Percentiles rank a stretch among this genome's conserved stretches.
Conservation (phyloP, 2,888 invertebrate species). For the Pseudococcus jackbeardsleyi region DNA sequence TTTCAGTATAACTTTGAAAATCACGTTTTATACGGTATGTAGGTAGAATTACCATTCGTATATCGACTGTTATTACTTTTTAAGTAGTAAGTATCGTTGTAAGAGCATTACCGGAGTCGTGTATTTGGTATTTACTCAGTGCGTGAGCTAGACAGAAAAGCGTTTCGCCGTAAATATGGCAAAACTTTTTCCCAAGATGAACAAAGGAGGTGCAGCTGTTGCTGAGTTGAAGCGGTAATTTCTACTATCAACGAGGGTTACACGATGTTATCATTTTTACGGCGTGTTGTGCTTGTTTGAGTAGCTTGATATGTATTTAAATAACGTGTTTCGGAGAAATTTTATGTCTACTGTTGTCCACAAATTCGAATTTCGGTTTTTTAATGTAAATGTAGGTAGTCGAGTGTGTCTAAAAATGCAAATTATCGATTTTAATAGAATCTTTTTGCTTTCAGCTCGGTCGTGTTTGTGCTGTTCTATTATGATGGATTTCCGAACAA, state of each 20-base stretch:
- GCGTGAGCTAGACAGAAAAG: neutral
- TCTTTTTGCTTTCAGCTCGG: no score
- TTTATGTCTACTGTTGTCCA: no score
- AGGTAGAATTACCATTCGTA: neutral
- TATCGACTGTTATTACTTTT: constrained; percentile 8
- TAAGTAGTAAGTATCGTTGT: neutral
- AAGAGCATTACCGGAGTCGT: neutral
- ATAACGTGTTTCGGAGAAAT: no score
- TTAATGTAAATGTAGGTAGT: no score
- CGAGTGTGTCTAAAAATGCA: no score
- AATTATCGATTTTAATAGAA: no score
- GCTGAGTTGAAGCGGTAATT: neutral
- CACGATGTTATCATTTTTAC: neutral
- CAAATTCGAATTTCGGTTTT: no score
- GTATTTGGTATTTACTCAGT: neutral
- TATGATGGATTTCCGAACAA: no score
- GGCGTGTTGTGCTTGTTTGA: neutral
- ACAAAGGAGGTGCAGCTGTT: constrained; percentile 34
- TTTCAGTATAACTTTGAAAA: neutral
- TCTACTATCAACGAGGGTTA: neutral
- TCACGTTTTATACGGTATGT: constrained; percentile 44
- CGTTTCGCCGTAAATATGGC: constrained; percentile 1
- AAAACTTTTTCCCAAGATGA: constrained; percentile 15
- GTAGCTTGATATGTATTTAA: no score
- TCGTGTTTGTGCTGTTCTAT: no score